Evolutionary conservation across 2,113 vertebrate genomes (phyloP).

Genomic region (Prietella phreatophila): DNA sequence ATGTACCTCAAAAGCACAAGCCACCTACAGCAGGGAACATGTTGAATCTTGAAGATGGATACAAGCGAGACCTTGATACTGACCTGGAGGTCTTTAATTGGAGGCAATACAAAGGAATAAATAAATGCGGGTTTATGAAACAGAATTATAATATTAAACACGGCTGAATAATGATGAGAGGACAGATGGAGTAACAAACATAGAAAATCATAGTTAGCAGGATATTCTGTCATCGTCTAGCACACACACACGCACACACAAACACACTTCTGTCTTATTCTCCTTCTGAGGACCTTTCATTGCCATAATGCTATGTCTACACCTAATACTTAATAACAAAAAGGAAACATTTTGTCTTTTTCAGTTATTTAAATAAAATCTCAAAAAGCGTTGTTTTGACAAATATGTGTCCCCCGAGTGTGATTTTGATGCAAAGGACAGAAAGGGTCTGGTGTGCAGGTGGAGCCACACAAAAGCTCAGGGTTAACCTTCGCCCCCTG

Average conservation of each 20-base stretch:
- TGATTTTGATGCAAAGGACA: not conserved
- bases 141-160: not conserved
- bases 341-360: not conserved
- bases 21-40: not conserved
- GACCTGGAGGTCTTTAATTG: not conserved
- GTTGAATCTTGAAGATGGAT: not conserved
- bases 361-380: not conserved
- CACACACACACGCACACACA: not conserved
- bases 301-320: not conserved
- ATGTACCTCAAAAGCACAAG: not conserved
- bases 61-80: not conserved
- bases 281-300: not conserved
- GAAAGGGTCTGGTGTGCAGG: slow-evolving; percentile 28
- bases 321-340: not conserved
- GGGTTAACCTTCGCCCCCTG: slow-evolving; percentile 35
- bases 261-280: not conserved
- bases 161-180: slow-evolving; percentile 1
- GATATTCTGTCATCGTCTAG: slow-evolving; percentile 31
- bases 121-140: not conserved
- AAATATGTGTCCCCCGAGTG: not conserved
- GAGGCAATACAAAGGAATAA: not conserved
- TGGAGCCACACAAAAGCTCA: slow-evolving; percentile 22
- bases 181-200: slow-evolving; percentile 38
- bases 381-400: not conserved
- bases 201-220: slow-evolving; percentile 22